Evolutionary conservation across 2,888 invertebrate species (phyloP).

Genomic region (Sinotaia quadrata): DNA sequence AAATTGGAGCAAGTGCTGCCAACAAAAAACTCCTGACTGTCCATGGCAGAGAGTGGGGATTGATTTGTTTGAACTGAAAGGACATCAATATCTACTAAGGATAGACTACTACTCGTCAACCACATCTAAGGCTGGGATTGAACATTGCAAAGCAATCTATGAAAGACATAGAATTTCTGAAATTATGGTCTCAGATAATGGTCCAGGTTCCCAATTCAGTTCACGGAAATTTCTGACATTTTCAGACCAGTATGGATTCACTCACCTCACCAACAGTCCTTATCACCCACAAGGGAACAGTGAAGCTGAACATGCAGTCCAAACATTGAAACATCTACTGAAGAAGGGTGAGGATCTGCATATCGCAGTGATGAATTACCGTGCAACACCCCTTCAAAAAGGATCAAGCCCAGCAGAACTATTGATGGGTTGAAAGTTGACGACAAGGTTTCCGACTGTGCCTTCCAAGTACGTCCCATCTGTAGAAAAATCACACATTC

Average conservation of each 20-base stretch:
- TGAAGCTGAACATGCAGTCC: conserved; percentile 18
- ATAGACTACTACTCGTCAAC: background rate
- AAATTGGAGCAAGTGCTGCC: too few relatives aligned
- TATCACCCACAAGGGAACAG: conserved; percentile 15
- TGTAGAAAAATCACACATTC: too few relatives aligned
- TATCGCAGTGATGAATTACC: conserved; percentile 11
- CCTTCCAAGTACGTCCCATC: too few relatives aligned
- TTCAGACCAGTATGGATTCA: conserved; percentile 13
- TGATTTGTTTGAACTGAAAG: too few relatives aligned
- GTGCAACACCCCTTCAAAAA: conserved; percentile 20
- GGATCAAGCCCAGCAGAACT: conserved; percentile 17
- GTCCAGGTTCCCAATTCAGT: conserved; percentile 15
- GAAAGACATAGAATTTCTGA: conserved; percentile 17
- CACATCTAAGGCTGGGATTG: background rate
- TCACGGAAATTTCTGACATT: conserved; percentile 5
- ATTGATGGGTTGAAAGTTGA: conserved; percentile 21
- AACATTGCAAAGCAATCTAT: background rate
- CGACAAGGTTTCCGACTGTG: background rate
- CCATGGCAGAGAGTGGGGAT: too few relatives aligned
- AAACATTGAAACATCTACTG: conserved; percentile 16
- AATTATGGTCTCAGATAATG: conserved; percentile 14
- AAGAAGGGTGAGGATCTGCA: conserved; percentile 15
- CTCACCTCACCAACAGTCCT: conserved; percentile 14
- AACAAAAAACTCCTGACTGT: too few relatives aligned
- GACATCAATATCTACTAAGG: too few relatives aligned